Evolutionary conservation across 2,888 invertebrate species (phyloP).

Genomic region (Eupithecia vulgata): DNA sequence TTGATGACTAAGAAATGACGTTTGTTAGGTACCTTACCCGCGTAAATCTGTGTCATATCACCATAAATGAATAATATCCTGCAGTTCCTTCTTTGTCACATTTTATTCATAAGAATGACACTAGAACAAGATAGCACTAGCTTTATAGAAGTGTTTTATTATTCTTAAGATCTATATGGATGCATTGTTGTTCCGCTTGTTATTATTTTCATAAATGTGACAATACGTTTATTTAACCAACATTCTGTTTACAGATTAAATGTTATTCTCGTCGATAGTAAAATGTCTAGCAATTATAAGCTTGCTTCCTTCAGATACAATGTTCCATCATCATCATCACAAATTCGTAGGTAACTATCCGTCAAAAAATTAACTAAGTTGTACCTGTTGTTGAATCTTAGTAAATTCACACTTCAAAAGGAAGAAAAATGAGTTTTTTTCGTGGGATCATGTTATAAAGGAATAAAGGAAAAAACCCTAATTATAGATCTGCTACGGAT

Average conservation of each 20-base stretch:
- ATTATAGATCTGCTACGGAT: constrained; percentile 29
- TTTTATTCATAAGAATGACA: constrained; percentile 6
- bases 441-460: not conserved
- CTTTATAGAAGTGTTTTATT: constrained; percentile 4
- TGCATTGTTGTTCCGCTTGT: constrained; percentile 19
- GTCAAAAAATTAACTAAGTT: not conserved
- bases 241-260: constrained; percentile 17
- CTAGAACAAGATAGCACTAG: not conserved
- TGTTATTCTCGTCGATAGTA: constrained; percentile 17
- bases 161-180: constrained; percentile 9
- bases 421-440: not conserved
- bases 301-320: not conserved
- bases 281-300: not conserved
- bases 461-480: constrained; percentile 1
- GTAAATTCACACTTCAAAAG: not conserved
- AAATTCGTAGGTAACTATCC: not conserved
- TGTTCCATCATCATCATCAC: not conserved
- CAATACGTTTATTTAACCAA: constrained; percentile 27
- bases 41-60: not conserved
- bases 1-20: constrained; percentile 30
- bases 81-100: not conserved
- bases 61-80: constrained; percentile 17
- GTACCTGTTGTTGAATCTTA: not conserved
- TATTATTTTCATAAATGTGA: constrained; percentile 16
- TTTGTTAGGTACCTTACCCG: constrained; percentile 9